These are phyloP conservation scores for Urophycis tenuis DNA, from an alignment of 2,797 vertebrate genomes.

Conservation along the genomic window DNA sequence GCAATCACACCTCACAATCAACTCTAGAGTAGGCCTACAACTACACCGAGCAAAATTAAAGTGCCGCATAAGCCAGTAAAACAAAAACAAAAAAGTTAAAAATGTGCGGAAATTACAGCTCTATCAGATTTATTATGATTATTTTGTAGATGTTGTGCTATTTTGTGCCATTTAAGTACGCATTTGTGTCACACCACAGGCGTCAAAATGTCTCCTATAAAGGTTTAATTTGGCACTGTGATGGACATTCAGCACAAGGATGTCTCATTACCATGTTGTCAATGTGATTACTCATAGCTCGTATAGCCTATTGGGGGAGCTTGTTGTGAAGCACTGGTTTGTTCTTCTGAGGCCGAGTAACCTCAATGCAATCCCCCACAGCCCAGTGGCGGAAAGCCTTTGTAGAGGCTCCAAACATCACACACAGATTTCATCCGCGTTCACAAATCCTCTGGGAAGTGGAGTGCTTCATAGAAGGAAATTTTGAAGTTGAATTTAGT, in stretches of 20 bases:
- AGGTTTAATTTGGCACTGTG: neutral
- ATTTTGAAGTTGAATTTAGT: neutral
- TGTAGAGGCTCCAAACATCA: neutral
- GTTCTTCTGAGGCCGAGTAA: neutral
- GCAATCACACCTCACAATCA: neutral
- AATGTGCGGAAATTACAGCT: too few species aligned
- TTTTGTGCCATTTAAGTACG: neutral
- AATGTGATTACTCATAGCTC: neutral
- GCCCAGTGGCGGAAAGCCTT: slow-evolving; percentile 12
- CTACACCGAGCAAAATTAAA: neutral
- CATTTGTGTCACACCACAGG: neutral
- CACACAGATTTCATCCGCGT: neutral
- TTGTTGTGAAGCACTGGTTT: neutral
- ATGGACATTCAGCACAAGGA: neutral
- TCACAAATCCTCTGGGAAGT: slow-evolving; percentile 2
- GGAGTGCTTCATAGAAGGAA: neutral
- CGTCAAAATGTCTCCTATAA: neutral
- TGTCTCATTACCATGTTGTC: neutral
- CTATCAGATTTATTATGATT: too few species aligned
- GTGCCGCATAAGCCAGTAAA: neutral
- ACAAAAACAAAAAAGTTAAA: too few species aligned
- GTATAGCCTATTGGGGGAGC: neutral
- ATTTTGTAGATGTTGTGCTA: neutral
- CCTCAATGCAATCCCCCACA: neutral
- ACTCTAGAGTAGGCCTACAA: neutral